Evolutionary conservation across 2,797 vertebrate species (phyloP).

Genomic region (Coregonus suidteri): DNA sequence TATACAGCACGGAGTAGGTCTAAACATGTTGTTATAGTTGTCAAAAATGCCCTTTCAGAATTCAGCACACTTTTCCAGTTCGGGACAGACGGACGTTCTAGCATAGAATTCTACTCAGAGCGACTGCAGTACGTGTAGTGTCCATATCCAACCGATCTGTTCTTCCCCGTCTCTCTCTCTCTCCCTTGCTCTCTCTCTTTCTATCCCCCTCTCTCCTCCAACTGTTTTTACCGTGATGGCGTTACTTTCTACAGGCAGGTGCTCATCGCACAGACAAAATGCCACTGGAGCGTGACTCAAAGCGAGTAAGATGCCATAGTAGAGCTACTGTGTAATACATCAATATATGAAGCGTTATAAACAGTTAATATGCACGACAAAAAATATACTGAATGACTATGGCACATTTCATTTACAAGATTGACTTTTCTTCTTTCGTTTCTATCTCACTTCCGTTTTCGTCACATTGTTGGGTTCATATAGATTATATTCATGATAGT

Average conservation of each 20-base stretch:
- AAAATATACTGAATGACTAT: neutral
- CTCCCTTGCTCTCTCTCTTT: too few relatives aligned
- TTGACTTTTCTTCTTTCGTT: neutral
- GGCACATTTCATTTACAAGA: neutral
- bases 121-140: neutral
- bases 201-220: constrained; percentile 1
- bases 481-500: neutral
- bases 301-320: neutral
- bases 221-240: constrained; percentile 13
- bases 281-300: constrained; percentile 6
- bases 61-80: constrained; percentile 10
- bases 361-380: neutral
- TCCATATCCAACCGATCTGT: neutral
- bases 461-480: constrained; percentile 26
- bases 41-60: constrained; percentile 20
- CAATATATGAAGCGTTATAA: neutral
- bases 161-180: constrained; percentile 2
- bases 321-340: neutral
- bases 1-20: constrained; percentile 67
- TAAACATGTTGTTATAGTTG: constrained; percentile 62
- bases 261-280: constrained; percentile 25
- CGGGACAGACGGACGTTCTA: constrained; percentile 13
- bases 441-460: constrained; percentile 40
- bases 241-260: constrained; percentile 13
- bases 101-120: constrained; percentile 27